Percentiles rank a stretch among this genome's conserved stretches.
phyloP scores from a whole-genome alignment of 2,113 vertebrate genomes.

The Heteronetta atricapilla region DNA sequence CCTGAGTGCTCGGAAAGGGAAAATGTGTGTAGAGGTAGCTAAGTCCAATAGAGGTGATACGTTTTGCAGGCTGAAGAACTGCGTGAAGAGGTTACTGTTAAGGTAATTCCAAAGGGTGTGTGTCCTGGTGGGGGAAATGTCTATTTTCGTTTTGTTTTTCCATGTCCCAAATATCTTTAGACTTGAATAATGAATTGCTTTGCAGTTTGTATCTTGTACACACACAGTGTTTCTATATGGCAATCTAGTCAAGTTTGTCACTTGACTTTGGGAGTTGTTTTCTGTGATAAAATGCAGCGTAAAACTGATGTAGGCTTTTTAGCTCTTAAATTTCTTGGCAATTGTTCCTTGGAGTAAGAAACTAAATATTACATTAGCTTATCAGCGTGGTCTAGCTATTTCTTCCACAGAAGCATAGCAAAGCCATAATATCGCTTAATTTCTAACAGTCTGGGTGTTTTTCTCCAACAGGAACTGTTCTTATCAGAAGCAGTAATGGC shows the following conservation, averaged over 20 bases:
- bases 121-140: background rate
- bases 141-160: background rate
- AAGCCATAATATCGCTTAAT: background rate
- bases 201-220: background rate
- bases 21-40: background rate
- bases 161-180: background rate
- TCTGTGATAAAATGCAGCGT: background rate
- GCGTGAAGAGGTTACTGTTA: background rate
- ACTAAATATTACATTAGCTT: background rate
- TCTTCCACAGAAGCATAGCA: background rate
- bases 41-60: background rate
- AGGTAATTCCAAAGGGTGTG: background rate
- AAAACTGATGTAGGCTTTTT: background rate
- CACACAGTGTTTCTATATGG: background rate
- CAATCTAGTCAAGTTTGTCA: background rate
- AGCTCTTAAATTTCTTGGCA: background rate
- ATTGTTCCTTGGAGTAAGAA: background rate
- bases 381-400: background rate
- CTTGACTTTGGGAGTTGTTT: background rate
- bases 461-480: constrained; percentile 85
- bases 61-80: background rate
- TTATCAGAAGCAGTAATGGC: constrained; percentile 91
- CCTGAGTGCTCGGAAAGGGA: background rate
- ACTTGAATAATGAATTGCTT: background rate
- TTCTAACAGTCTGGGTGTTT: constrained; percentile 6